phyloP scores from a whole-genome alignment of 2,797 vertebrate species.

The Echeneis naucrates region DNA sequence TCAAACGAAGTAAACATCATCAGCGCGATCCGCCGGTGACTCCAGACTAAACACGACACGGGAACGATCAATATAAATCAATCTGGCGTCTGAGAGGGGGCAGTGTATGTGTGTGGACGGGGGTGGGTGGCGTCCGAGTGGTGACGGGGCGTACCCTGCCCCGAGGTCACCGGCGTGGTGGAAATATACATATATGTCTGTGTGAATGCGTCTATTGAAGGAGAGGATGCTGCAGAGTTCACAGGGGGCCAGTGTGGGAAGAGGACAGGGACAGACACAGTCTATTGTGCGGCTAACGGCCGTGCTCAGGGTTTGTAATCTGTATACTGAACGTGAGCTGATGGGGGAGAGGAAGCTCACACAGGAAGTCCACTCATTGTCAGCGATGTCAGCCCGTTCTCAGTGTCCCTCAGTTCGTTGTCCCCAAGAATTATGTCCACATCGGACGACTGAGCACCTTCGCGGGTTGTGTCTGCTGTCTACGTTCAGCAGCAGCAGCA shows the following conservation, averaged over 20 bases:
- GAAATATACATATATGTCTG: conserved; percentile 17
- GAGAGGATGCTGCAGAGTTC: conserved; percentile 33
- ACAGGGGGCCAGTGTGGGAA: conserved; percentile 58
- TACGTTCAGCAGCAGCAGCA: not conserved
- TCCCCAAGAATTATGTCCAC: not conserved
- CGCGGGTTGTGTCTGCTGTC: not conserved
- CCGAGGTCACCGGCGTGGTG: conserved; percentile 50
- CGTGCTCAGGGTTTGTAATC: conserved; percentile 3
- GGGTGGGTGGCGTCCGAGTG: conserved; percentile 17
- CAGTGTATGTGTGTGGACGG: conserved; percentile 33
- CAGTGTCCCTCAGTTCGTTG: not conserved
- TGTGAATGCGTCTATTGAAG: conserved; percentile 66
- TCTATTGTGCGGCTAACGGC: conserved; percentile 37
- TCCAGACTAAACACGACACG: conserved; percentile 53
- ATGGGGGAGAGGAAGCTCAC: conserved; percentile 19
- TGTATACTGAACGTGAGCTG: not conserved
- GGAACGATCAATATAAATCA: conserved; percentile 71
- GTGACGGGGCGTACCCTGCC: conserved; percentile 58
- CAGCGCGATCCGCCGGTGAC: conserved; percentile 44
- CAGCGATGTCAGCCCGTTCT: not conserved
- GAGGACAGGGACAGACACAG: conserved; percentile 3
- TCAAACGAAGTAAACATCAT: conserved; percentile 71
- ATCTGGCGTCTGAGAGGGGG: conserved; percentile 47
- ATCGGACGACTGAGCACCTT: not conserved
- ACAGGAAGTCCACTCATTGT: conserved; percentile 41